phyloP scores from a whole-genome alignment of 2,888 invertebrate genomes.

The Cephus pygmeus region DNA sequence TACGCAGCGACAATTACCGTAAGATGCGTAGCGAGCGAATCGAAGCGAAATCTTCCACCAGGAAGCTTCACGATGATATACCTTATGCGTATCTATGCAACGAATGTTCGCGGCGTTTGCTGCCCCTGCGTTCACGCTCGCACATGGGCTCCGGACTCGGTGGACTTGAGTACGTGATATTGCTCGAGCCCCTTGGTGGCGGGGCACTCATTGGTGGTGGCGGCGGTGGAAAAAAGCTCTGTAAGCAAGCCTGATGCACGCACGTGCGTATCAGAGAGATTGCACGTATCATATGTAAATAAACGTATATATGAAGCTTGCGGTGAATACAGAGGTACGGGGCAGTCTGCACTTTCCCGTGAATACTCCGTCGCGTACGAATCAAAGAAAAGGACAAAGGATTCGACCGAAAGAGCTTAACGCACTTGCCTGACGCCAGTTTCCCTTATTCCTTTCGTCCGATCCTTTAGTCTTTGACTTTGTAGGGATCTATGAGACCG shows the following conservation, averaged over 20 bases:
- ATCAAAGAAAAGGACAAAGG: not conserved
- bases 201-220: constrained; percentile 63
- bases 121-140: constrained; percentile 60
- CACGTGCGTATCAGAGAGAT: not conserved
- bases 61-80: not conserved
- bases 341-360: not conserved
- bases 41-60: not conserved
- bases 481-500: not conserved
- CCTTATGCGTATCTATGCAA: constrained; percentile 64
- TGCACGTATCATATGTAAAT: not conserved
- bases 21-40: not conserved
- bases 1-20: not conserved
- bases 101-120: constrained; percentile 63
- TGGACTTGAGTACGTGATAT: constrained; percentile 63
- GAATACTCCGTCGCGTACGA: not conserved
- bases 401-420: not conserved
- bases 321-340: not conserved
- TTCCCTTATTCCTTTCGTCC: too few species aligned
- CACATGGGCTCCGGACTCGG: constrained; percentile 62
- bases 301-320: not conserved
- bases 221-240: constrained; percentile 65
- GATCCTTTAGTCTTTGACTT: not conserved
- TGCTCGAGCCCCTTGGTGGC: constrained; percentile 59
- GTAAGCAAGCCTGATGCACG: constrained; percentile 59
- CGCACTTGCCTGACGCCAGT: not conserved